phyloP scores from a whole-genome alignment of 2,888 invertebrate genomes.

The Mesorhabditis sp. region DNA sequence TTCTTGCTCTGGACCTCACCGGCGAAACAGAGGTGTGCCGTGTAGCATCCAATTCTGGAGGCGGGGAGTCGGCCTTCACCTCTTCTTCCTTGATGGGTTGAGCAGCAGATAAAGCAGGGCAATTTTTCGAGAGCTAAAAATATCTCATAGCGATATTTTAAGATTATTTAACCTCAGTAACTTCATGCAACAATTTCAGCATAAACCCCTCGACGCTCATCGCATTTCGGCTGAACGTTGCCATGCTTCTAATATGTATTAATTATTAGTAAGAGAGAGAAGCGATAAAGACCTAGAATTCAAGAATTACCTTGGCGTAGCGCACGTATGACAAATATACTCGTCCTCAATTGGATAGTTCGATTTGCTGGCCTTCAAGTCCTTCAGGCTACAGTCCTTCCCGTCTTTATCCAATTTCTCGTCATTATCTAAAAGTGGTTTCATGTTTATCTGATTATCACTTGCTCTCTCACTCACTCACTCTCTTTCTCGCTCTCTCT shows the following conservation, averaged over 20 bases:
- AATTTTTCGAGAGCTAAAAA: conserved; percentile 22
- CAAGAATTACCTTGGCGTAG: conserved; percentile 34
- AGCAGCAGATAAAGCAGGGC: conserved; percentile 2
- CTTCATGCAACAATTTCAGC: conserved; percentile 32
- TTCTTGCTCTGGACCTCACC: background rate
- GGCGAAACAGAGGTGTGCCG: conserved; percentile 7
- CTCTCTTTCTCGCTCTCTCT: no score
- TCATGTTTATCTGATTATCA: no score
- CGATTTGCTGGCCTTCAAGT: conserved; percentile 7
- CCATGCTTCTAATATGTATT: conserved; percentile 21
- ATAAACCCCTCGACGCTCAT: conserved; percentile 49
- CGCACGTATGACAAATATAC: conserved; percentile 54
- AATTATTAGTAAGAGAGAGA: background rate
- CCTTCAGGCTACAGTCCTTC: background rate
- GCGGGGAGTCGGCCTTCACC: conserved; percentile 6
- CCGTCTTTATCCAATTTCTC: background rate
- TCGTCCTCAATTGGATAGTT: conserved; percentile 50
- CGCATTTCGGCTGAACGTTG: conserved; percentile 47
- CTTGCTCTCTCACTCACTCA: no score
- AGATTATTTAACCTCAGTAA: conserved; percentile 23
- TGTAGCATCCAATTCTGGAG: background rate
- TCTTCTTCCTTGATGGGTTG: conserved; percentile 3
- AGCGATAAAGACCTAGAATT: background rate
- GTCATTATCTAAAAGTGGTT: background rate
- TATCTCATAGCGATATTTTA: background rate